Evolutionary conservation across 2,797 vertebrate species (phyloP), one percentile per base, ranked within the genome.

Genomic region (Phoebastria nigripes): DNA sequence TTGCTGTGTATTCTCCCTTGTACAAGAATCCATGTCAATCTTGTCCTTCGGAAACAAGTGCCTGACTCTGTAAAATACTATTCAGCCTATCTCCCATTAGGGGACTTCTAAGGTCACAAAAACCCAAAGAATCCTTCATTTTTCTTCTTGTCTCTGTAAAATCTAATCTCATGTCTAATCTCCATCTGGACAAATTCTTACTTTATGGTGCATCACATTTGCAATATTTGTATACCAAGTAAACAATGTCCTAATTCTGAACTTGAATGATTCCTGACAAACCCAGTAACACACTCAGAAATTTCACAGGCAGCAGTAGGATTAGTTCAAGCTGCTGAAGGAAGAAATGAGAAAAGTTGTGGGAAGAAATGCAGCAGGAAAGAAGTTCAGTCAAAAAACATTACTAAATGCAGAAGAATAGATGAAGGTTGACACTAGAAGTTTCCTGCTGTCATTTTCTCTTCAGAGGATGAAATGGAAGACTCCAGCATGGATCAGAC

Each of bases 381-480:
- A 97, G 72, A 89, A 83, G 39, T 93, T 91, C 59, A 82, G 79
- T 95, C 94, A 87, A 93, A 97, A 94, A 69, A 12, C 78, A 90
- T 97, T 94, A 87, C 51, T 82, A 92, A 91, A 93, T 66, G 47
- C 35, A 63, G 83, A 87, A 92, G 71, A 91, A 54, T 72, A 85
- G 90, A 96, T 93, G 93, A 89, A 94, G 41, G 89, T 74, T 95
- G 95, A 93, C 91, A 85, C 17, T 82, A 63, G 69, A 96, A 94
- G 89, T 96, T 97, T 96, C 83, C 86, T 92, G 84, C 90, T 97
- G 92, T 95, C 88, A 92, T 96, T 91, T 94, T 94, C 87, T 94
- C 71, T 96, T 94, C 90, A 89, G 86, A 96, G 70, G 67, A 58
- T 88, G 95, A 94, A 96, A 96, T 82, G 59, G 87, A 96, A 95